Evolutionary conservation across 1,140 invertebrate species (phyloP).

Genomic region (Homalodisca vitripennis): DNA sequence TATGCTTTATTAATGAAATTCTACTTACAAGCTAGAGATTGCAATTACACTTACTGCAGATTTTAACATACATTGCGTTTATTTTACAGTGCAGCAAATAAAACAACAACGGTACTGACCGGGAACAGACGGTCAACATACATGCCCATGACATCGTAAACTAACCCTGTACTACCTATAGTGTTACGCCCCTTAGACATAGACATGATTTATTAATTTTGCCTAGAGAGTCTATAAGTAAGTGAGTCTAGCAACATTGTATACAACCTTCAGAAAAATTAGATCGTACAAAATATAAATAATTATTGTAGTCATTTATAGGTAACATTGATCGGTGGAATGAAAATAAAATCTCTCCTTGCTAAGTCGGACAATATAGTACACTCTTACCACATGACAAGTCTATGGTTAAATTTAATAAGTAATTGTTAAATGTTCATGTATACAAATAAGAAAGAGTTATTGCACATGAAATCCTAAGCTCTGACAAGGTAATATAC

Average conservation of each 20-base stretch:
- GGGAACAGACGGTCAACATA: no score
- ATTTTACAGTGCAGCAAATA: conserved; percentile 16
- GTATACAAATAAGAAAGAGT: no score
- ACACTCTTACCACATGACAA: no score
- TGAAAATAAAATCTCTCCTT: no score
- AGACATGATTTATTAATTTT: not conserved
- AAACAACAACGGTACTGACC: conserved; percentile 6
- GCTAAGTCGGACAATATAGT: no score
- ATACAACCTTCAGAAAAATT: not conserved
- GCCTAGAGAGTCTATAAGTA: not conserved
- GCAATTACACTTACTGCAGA: conserved; percentile 19
- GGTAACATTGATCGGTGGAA: no score
- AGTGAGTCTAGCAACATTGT: not conserved
- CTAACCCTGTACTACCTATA: conserved; percentile 17
- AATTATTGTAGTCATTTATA: no score
- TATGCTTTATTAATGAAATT: not conserved
- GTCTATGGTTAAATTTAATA: no score
- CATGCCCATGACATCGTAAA: not conserved
- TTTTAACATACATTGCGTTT: conserved; percentile 2
- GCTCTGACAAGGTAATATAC: no score
- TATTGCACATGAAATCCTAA: no score
- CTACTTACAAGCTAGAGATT: conserved; percentile 20
- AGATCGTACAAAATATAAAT: no score
- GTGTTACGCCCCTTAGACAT: not conserved
- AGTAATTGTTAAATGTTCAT: no score